A percentile compares a stretch with the other conserved stretches of the same genome.
phyloP scores from a whole-genome alignment of 2,113 vertebrate genomes.

The Salvelinus alpinus region DNA sequence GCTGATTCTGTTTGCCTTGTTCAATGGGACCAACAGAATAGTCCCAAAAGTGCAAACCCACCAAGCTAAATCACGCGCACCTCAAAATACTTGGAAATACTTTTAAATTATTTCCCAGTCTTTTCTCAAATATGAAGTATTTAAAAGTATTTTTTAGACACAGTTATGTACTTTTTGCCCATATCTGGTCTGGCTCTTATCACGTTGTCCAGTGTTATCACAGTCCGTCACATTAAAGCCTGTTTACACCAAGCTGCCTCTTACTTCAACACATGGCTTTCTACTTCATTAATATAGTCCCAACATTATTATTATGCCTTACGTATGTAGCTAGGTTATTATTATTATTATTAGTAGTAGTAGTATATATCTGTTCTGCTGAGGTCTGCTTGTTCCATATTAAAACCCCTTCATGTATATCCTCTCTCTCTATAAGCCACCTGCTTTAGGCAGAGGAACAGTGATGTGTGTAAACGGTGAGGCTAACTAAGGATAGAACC shows the following conservation, averaged over 20 bases:
- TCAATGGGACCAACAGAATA: no score
- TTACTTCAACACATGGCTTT: conserved; percentile 60
- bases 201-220: neutral
- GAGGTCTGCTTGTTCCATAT: neutral
- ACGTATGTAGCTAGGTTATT: neutral
- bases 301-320: conserved; percentile 32
- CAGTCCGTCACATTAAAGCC: conserved; percentile 47
- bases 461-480: neutral
- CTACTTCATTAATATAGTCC: conserved; percentile 34
- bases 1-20: no score
- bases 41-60: no score
- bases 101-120: no score
- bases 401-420: neutral
- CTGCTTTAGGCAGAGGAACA: conserved; percentile 18
- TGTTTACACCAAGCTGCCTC: conserved; percentile 70
- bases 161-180: neutral
- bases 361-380: neutral
- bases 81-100: no score
- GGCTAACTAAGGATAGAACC: neutral
- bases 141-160: neutral
- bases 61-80: no score
- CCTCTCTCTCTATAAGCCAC: neutral
- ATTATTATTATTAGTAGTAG: neutral
- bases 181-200: neutral
- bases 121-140: neutral